Conservation (phyloP, 64 coral and sea anemone genomes). For the Montipora sp. region DNA sequence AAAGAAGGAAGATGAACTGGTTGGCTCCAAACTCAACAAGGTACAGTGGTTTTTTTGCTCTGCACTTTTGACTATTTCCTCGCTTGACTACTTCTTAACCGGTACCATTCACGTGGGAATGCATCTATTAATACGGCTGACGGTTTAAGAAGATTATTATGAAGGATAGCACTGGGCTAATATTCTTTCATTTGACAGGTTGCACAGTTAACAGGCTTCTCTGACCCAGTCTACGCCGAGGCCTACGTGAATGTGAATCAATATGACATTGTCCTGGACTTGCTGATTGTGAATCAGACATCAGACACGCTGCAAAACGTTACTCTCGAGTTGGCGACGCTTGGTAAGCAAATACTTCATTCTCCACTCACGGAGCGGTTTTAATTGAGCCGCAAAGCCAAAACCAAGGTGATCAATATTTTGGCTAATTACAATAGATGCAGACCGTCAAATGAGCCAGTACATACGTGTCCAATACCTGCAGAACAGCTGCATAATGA, state of each 20-base stretch:
- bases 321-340: constrained; percentile 87
- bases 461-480: no score
- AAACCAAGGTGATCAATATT: no score
- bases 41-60: constrained; percentile 13
- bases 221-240: constrained; percentile 97
- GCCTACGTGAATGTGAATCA: constrained; percentile 99
- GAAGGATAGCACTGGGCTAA: not conserved
- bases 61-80: not conserved
- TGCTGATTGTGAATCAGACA: constrained; percentile 97
- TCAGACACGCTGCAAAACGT: constrained; percentile 97
- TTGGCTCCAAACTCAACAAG: constrained; percentile 97
- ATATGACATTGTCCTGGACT: constrained; percentile 97
- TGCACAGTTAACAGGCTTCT: constrained; percentile 96
- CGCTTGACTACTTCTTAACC: no score
- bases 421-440: no score
- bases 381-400: not conserved
- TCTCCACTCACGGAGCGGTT: not conserved
- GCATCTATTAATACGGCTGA: no score
- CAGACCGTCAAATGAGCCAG: no score
- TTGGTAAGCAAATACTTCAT: constrained; percentile 60
- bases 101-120: not conserved
- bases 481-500: no score
- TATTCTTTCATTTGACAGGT: constrained; percentile 48
- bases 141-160: not conserved
- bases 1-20: constrained; percentile 94